Evolutionary conservation across 2,113 vertebrate species (phyloP), one percentile per base, ranked within the genome.

Genomic region (Polypterus bichir): DNA sequence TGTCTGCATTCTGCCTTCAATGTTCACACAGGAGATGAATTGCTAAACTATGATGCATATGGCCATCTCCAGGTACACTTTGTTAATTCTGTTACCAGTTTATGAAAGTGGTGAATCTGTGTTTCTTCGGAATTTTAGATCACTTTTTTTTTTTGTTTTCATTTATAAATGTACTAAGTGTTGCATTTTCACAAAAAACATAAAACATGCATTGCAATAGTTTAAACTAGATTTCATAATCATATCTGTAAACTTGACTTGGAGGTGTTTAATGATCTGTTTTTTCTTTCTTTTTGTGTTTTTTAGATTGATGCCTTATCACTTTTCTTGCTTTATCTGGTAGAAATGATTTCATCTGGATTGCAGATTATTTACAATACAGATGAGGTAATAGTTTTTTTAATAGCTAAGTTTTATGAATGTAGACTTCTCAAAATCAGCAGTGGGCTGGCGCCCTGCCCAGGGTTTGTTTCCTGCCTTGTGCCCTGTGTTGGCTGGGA

Each of bases 331-430:
- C 86, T 99, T 11, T 99, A 97, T 72, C 81, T 99, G 82, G 95
- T 97, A 71, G 95, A 98, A 80, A 99, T 99, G 95, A 97, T 97
- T 73, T 92, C 92, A 72, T 97, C 94, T 0, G 95, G 92, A 48
- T 87, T 98, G 60, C 96, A 98, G 83, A 94, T 99, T 73, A 88
- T 99, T 84, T 99, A 97, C 83, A 99, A 98, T 77, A 98, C 94
- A 1, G 96, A 99, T 66, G 96, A 99, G 94, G 96, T 99, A 92
- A 64, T 9, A 27, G 54, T 49, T 6, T 3, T 49, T 57, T n/a
- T 53, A 9, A 49, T 47, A 4, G 46, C 27, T 7, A 46, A 44
- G 6, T 44, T 46, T 44, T 6, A 79, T 78, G 70, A 73, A 69
- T 74, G 27, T 27, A 27, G 1, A 27, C 27, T 27, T 27, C 27